Evolutionary conservation across 2,797 vertebrate genomes (phyloP), one percentile per base, ranked within the genome.

Genomic region (Nothura maculosa): DNA sequence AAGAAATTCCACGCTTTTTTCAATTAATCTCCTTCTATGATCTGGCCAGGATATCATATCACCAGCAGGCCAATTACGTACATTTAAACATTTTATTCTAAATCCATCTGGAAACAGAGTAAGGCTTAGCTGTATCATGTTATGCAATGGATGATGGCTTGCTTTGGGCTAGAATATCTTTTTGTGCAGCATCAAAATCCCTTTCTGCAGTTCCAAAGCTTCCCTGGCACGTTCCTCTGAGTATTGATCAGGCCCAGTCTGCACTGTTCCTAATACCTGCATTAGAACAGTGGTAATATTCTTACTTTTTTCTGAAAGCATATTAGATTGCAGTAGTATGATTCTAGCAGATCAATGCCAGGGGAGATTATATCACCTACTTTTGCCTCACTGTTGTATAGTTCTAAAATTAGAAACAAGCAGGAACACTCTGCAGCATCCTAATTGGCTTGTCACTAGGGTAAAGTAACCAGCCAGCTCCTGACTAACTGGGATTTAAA

Each of bases 351-450:
- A 95, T 93, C 95, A 90, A 64, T 95, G 57, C 81, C 81, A 83
- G 84, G 95, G 76, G 63, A 89, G 82, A 84, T 93, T 77, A 81
- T 95, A 97, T 96, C 90, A 93, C 84, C 95, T 87, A 90, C 63
- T 94, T 95, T 90, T 93, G 58, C 74, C 69, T 97, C 92, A 61
- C 75, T 0, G 25, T 81, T 90, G 92, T 92, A 85, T 24, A 88
- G 90, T 92, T 96, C 94, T 96, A 97, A 98, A 97, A 97, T 97
- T 97, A 97, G 96, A 97, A 96, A 86, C 81, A 94, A 94, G 86
- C 88, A 77, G 78, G 92, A 85, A 81, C 87, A 54, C 54, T 74
- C 43, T 83, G 86, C 84, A 90, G 94, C 90, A 92, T 92, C 67
- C 82, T 96, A 97, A 96, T 94, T 95, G 91, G 89, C 91, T 96